Conservation (phyloP, 2,113 vertebrate genomes). For the Aspiorhynchus laticeps region DNA sequence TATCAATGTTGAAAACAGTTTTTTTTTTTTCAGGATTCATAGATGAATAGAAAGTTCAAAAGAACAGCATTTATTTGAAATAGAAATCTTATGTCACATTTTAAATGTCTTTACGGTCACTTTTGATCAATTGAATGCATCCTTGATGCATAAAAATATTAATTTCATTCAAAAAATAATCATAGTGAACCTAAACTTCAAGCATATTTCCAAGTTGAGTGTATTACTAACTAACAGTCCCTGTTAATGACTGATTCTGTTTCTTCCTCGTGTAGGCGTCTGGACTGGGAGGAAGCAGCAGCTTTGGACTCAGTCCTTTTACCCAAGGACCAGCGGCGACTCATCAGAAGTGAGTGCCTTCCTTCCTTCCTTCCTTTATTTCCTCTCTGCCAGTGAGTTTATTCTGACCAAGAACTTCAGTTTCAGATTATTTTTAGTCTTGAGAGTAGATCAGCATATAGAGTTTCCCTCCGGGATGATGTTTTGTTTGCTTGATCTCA, state of each 20-base stretch:
- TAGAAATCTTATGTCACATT: too few relatives aligned
- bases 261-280: conserved; percentile 78
- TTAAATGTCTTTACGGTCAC: too few relatives aligned
- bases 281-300: conserved; percentile 84
- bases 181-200: neutral
- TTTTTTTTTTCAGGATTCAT: too few relatives aligned
- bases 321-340: conserved; percentile 88
- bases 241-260: neutral
- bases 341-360: conserved; percentile 91
- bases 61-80: too few relatives aligned
- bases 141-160: neutral
- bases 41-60: too few relatives aligned
- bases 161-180: neutral
- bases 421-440: neutral
- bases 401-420: neutral
- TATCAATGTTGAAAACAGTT: too few relatives aligned
- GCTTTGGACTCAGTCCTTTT: conserved; percentile 91
- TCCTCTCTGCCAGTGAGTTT: neutral
- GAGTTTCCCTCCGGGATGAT: neutral
- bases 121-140: too few relatives aligned
- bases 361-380: neutral
- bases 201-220: neutral
- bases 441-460: neutral
- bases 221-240: neutral
- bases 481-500: neutral